Evolutionary conservation across 2,113 vertebrate genomes (phyloP).

Genomic region (Siniperca knerii): DNA sequence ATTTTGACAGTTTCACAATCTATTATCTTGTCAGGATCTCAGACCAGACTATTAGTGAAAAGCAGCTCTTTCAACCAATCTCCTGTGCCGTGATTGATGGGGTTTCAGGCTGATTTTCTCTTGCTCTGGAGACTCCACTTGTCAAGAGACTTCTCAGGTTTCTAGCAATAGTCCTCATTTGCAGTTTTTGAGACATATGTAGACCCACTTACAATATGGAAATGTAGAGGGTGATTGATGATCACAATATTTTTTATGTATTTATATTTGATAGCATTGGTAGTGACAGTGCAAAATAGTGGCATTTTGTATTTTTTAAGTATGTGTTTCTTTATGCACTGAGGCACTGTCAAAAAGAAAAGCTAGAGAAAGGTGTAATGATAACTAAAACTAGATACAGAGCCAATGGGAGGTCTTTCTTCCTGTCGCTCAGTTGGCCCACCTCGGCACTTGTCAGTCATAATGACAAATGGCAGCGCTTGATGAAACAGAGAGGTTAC

Average conservation of each 20-base stretch:
- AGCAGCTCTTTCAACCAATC: slow-evolving; percentile 60
- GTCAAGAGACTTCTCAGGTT: slow-evolving; percentile 69
- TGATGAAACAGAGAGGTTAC: slow-evolving; percentile 79
- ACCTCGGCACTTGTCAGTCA: slow-evolving; percentile 79
- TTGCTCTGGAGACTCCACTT: slow-evolving; percentile 62
- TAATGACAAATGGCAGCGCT: slow-evolving; percentile 76
- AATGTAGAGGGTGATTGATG: slow-evolving; percentile 35
- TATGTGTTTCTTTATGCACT: background rate
- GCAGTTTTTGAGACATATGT: slow-evolving; percentile 27
- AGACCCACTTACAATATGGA: slow-evolving; percentile 20
- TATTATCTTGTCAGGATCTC: slow-evolving; percentile 75
- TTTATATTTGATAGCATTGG: slow-evolving; percentile 20
- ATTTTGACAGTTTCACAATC: slow-evolving; percentile 65
- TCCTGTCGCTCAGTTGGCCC: slow-evolving; percentile 58
- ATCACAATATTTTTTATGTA: slow-evolving; percentile 13
- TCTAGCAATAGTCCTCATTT: slow-evolving; percentile 51
- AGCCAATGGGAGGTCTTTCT: slow-evolving; percentile 34
- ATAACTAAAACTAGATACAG: slow-evolving; percentile 14
- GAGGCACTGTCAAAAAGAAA: slow-evolving; percentile 35
- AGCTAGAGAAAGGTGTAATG: slow-evolving; percentile 22
- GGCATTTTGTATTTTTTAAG: background rate
- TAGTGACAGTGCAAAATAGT: background rate
- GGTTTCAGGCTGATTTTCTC: slow-evolving; percentile 60
- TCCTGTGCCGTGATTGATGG: slow-evolving; percentile 71
- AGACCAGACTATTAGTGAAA: slow-evolving; percentile 46